Percentiles rank a stretch among this genome's conserved stretches.
Evolutionary conservation across 2,797 vertebrate genomes (phyloP).

Genomic region (Cyclopterus lumpus): DNA sequence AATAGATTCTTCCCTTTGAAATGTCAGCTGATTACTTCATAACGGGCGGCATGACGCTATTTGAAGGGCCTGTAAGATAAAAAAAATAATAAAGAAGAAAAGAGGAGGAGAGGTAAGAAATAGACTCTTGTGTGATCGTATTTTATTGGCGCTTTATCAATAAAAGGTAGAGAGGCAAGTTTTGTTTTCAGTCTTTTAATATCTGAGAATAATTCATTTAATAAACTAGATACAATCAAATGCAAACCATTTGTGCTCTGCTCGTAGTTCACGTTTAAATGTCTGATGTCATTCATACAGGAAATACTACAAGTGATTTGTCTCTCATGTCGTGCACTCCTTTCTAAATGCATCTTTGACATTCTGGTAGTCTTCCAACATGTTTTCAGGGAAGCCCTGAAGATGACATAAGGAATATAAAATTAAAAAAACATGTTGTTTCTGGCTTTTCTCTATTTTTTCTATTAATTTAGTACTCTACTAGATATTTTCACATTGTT

Average conservation of each 20-base stretch:
- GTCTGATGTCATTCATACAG: background rate
- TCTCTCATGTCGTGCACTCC: background rate
- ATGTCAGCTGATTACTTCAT: slow-evolving; percentile 77
- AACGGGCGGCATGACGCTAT: slow-evolving; percentile 49
- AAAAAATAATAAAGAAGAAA: slow-evolving; percentile 4
- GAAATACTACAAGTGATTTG: slow-evolving; percentile 20
- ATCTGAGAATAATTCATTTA: slow-evolving; percentile 43
- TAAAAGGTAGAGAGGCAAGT: background rate
- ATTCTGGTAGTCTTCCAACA: background rate
- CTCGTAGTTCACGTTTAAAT: slow-evolving; percentile 21
- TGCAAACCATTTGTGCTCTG: slow-evolving; percentile 4
- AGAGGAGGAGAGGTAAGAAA: background rate
- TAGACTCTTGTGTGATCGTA: background rate
- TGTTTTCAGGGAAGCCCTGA: background rate
- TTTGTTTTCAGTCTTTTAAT: slow-evolving; percentile 26
- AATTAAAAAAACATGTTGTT: background rate
- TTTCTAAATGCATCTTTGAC: background rate
- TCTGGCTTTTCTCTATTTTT: background rate
- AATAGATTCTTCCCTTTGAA: slow-evolving; percentile 80
- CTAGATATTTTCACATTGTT: background rate
- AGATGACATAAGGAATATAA: background rate
- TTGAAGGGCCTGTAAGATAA: slow-evolving; percentile 36
- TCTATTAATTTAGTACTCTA: too few relatives aligned
- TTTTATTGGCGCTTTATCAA: slow-evolving; percentile 2
- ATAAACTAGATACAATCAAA: slow-evolving; percentile 41